Evolutionary conservation across 2,797 vertebrate genomes (phyloP).

Genomic region (Delichon dasypus): DNA sequence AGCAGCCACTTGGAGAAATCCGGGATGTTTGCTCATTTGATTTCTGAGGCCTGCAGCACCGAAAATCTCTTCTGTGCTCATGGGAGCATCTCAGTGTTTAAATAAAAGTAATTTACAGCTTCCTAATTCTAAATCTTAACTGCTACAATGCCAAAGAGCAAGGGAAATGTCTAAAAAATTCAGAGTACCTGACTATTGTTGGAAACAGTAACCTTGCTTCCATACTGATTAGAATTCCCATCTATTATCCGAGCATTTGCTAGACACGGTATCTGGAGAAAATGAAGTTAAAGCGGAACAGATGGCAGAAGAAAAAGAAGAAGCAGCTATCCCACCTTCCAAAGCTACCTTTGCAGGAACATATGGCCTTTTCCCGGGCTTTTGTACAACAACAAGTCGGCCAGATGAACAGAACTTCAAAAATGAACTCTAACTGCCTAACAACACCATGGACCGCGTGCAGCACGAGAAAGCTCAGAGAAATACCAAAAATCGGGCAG

Average conservation of each 20-base stretch:
- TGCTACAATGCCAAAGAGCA: fast-evolving
- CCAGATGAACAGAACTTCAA: background rate
- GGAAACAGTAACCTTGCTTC: background rate
- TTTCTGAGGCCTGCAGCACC: fast-evolving
- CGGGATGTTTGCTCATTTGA: background rate
- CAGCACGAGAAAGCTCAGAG: background rate
- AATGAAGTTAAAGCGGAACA: background rate
- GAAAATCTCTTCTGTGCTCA: background rate
- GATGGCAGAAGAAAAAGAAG: background rate
- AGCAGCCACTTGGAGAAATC: background rate
- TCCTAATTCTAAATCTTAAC: background rate
- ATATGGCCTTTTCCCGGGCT: background rate
- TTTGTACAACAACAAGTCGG: background rate
- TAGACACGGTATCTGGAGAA: background rate
- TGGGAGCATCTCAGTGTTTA: background rate
- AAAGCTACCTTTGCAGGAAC: background rate
- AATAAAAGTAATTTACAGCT: background rate
- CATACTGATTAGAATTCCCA: background rate
- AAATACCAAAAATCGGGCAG: background rate
- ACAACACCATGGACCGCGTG: background rate
- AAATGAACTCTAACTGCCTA: background rate
- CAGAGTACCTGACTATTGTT: background rate
- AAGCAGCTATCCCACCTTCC: background rate
- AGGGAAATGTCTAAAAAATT: background rate
- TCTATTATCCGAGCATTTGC: background rate